phyloP scores from a whole-genome alignment of 1,140 invertebrate genomes.

The Coelopa frigida region DNA sequence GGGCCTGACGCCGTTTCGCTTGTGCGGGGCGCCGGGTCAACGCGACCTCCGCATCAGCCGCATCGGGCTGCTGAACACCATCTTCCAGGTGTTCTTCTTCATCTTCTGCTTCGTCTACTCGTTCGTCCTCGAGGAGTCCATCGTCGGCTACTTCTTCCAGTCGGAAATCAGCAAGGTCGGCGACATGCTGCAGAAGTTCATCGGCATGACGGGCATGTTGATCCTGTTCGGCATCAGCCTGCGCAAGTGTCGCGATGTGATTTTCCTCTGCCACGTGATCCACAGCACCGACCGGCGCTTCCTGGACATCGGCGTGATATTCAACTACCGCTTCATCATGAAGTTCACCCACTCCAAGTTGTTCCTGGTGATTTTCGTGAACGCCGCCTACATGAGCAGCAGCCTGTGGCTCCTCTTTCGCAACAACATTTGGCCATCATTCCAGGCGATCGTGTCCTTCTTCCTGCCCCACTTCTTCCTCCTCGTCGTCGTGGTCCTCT shows the following conservation, averaged over 20 bases:
- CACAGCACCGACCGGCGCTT: conserved; percentile 23
- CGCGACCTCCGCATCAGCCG: conserved; percentile 24
- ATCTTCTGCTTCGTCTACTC: conserved; percentile 33
- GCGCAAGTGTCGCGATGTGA: conserved; percentile 16
- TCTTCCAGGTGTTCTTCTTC: conserved; percentile 34
- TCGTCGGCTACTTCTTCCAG: conserved; percentile 40
- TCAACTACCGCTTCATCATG: conserved; percentile 33
- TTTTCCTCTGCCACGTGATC: conserved; percentile 25
- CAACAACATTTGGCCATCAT: conserved; percentile 31
- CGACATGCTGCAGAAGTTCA: conserved; percentile 36
- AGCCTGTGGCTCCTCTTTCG: conserved; percentile 27
- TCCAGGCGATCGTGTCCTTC: conserved; percentile 33
- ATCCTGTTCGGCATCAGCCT: conserved; percentile 27
- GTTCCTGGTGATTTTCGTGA: conserved; percentile 20
- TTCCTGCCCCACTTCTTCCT: conserved; percentile 37
- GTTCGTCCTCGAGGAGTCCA: conserved; percentile 32
- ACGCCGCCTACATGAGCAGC: conserved; percentile 27
- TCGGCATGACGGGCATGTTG: conserved; percentile 33
- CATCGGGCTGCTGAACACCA: conserved; percentile 30
- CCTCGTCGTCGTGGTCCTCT: conserved; percentile 31
- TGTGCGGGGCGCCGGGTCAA: conserved; percentile 14
- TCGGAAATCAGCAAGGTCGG: conserved; percentile 36
- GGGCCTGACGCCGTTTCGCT: conserved; percentile 32
- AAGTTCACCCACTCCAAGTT: conserved; percentile 23
- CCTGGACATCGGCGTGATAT: conserved; percentile 27